Conservation (phyloP, 1,140 invertebrate species). For the Rhagoletis pomonella region DNA sequence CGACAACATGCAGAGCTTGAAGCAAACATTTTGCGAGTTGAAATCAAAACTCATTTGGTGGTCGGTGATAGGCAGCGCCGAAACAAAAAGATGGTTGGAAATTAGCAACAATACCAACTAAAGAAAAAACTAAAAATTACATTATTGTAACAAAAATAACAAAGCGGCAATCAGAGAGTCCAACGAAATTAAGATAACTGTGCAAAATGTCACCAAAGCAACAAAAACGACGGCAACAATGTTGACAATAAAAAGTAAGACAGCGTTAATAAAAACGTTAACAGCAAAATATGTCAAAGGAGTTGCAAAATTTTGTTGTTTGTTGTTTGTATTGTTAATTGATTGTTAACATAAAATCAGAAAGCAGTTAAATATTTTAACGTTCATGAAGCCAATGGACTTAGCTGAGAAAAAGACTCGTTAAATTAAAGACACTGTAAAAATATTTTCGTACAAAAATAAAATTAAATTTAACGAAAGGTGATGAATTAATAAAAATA, state of each 20-base stretch:
- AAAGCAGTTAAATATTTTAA: slow-evolving; percentile 13
- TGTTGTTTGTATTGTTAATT: slow-evolving; percentile 22
- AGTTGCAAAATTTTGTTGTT: neutral
- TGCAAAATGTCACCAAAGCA: neutral
- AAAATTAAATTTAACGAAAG: no score
- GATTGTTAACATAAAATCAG: slow-evolving; percentile 25
- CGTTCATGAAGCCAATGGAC: neutral
- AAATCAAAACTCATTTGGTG: slow-evolving; percentile 15
- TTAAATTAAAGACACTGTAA: neutral
- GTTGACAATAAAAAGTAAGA: neutral
- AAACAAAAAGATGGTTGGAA: neutral
- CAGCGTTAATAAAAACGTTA: slow-evolving; percentile 14
- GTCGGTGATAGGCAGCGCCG: neutral
- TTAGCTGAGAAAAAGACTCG: no score
- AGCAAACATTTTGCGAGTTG: neutral
- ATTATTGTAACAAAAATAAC: neutral
- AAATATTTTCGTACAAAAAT: neutral
- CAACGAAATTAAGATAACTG: slow-evolving; percentile 4
- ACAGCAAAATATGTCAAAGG: neutral
- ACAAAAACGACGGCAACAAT: neutral
- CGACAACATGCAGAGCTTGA: neutral
- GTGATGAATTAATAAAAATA: no score
- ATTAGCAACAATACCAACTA: neutral
- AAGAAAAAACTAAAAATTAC: neutral
- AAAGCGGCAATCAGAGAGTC: neutral